Evolutionary conservation across 1,140 invertebrate species (phyloP), one percentile per base, ranked within the genome.

Genomic region (Tenebrio molitor): DNA sequence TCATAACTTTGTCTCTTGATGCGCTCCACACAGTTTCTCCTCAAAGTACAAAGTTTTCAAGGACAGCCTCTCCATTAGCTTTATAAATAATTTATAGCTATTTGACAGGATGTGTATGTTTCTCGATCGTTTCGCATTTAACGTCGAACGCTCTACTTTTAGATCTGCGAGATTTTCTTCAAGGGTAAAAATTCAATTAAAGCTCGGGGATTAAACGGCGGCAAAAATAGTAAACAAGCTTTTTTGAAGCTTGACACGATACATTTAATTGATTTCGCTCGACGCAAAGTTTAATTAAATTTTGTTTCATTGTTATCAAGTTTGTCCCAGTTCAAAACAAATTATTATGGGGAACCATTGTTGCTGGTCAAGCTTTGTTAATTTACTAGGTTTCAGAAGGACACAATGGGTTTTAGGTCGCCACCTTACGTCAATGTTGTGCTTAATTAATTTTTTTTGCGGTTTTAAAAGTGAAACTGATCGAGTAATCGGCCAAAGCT

Each of bases 221-320:
- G n/a, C 21, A 58, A 29, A 53, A 21, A 53, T 53, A 58, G 50
- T 58, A 58, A 58, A 53, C 21, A 33, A 25, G 12, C 15, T 58
- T 58, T 58, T 15, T 29, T 58, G 21, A 14, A 14, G 10, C 12
- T 15, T 25, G 50, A 58, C 23, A 34, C 50, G 23, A 58, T 58
- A 34, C 23, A 14, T 29, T 25, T 25, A 29, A 58, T 58, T 58
- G 50, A 25, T 58, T 58, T 34, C 50, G 12, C 8, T 25, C 10
- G 15, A 29, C 50, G 50, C 29, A 23, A 58, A 58, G 50, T 58
- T 58, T 58, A 58, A 58, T 58, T 58, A 58, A 58, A 58, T 58
- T 58, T 58, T 29, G 50, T 58, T 58, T 58, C 50, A 58, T 58
- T 58, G 50, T 58, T 58, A 58, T 33, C 50, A 58, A 58, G 50